Conservation (phyloP, 2,888 invertebrate species). For the Lasioglossum leucozonium region DNA sequence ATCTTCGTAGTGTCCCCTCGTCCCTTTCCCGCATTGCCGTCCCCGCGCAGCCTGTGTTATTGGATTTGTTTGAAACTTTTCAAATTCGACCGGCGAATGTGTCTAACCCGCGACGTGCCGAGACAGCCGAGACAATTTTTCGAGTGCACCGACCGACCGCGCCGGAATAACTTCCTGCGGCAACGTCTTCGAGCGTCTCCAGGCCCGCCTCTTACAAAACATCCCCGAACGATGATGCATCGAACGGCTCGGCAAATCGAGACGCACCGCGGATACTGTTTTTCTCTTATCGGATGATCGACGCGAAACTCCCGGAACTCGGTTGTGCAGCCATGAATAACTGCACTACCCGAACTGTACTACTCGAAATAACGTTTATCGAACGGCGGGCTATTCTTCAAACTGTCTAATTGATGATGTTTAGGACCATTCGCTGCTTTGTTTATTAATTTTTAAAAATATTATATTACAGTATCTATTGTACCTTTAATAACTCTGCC, state of each 20-base stretch:
- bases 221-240: neutral
- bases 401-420: no score
- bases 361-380: neutral
- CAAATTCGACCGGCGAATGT: constrained; percentile 74
- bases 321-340: neutral
- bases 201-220: constrained; percentile 13
- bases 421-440: no score
- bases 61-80: constrained; percentile 82
- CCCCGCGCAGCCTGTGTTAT: constrained; percentile 74
- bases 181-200: neutral
- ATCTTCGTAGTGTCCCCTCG: constrained; percentile 18
- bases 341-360: neutral
- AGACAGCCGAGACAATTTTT: constrained; percentile 53
- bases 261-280: neutral
- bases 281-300: neutral
- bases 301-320: neutral
- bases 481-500: no score
- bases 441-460: no score
- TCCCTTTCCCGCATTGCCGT: constrained; percentile 41
- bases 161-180: constrained; percentile 30
- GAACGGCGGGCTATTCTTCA: no score
- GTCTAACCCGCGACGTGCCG: constrained; percentile 58
- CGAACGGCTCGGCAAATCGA: neutral
- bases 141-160: constrained; percentile 29
- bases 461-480: no score